Percentiles rank a stretch among this genome's conserved stretches.
These are phyloP conservation scores for Hybos culiciformis DNA, from an alignment of 2,888 invertebrate species.

Conservation along the genomic window DNA sequence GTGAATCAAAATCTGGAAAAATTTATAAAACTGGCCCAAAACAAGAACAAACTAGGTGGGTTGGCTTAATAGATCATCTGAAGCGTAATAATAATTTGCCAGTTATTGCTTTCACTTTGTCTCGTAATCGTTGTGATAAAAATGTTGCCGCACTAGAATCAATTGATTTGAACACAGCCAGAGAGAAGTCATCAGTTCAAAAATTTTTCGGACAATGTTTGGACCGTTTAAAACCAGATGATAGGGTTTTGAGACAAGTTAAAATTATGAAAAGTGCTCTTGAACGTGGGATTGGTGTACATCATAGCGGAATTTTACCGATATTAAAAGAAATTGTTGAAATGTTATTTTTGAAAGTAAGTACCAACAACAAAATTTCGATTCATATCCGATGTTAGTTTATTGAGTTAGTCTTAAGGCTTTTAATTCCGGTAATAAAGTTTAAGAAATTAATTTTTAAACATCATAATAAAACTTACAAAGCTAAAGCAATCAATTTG, in stretches of 20 bases:
- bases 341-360: conserved; percentile 74
- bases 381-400: no score
- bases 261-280: conserved; percentile 51
- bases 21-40: conserved; percentile 32
- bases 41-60: conserved; percentile 72
- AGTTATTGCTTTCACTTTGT: conserved; percentile 87
- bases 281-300: conserved; percentile 85
- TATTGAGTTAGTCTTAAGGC: no score
- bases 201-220: conserved; percentile 78
- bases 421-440: no score
- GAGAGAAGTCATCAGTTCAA: conserved; percentile 72
- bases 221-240: conserved; percentile 67
- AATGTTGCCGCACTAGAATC: conserved; percentile 46
- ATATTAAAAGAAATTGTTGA: conserved; percentile 99
- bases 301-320: conserved; percentile 96
- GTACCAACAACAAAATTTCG: no score
- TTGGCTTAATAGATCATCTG: conserved; percentile 69
- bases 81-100: conserved; percentile 73
- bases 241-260: conserved; percentile 80
- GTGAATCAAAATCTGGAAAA: conserved; percentile 20
- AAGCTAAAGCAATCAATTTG: no score
- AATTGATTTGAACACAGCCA: conserved; percentile 66
- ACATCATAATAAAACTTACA: no score
- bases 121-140: conserved; percentile 46
- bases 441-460: no score